phyloP scores from a whole-genome alignment of 2,888 invertebrate genomes.

The Calliopum simillimum region DNA sequence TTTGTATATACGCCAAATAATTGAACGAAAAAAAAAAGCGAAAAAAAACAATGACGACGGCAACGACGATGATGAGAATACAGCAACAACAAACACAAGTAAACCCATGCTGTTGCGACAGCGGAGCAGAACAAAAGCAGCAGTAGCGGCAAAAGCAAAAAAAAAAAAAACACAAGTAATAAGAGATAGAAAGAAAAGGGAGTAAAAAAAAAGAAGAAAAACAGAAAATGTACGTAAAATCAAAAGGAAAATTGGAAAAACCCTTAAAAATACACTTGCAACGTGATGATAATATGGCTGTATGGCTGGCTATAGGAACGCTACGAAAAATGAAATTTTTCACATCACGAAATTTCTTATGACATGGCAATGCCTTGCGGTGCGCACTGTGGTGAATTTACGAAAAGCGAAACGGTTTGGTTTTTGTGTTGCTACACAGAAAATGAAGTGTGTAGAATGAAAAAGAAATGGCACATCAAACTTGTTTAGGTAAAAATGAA shows the following conservation, averaged over 20 bases:
- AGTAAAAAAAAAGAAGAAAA: neutral
- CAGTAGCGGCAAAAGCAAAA: neutral
- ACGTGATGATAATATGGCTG: slow-evolving; percentile 13
- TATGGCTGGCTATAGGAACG: neutral
- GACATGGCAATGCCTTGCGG: neutral
- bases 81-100: slow-evolving; percentile 6
- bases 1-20: slow-evolving; percentile 36
- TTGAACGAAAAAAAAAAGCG: slow-evolving; percentile 32
- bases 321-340: neutral
- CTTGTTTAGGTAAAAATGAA: no score
- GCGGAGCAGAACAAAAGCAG: no score
- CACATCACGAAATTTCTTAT: no score
- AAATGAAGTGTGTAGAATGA: slow-evolving; percentile 1
- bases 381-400: neutral
- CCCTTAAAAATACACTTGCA: slow-evolving; percentile 25
- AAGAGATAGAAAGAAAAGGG: neutral
- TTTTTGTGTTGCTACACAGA: no score
- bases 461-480: no score
- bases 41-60: slow-evolving; percentile 34
- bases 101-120: slow-evolving; percentile 1
- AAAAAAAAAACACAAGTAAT: neutral
- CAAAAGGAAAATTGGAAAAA: slow-evolving; percentile 16
- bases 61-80: no score
- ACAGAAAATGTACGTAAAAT: neutral
- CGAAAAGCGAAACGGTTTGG: no score